phyloP scores from a whole-genome alignment of 2,888 invertebrate genomes.

The Pammene aurita region DNA sequence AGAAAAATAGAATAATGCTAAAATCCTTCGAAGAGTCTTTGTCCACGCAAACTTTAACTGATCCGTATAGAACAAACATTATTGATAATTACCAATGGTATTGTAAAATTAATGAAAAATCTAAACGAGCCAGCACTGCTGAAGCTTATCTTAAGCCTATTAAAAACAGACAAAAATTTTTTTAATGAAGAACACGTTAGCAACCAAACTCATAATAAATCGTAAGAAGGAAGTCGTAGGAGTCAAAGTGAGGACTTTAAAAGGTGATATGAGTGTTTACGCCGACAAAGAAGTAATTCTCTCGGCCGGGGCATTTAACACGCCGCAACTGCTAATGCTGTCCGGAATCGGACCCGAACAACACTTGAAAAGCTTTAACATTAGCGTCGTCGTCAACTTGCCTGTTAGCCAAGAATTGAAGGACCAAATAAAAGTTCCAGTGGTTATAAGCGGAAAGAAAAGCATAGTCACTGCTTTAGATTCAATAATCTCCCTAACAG shows the following conservation, averaged over 20 bases:
- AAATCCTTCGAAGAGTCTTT: slow-evolving; percentile 16
- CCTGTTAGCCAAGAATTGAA: slow-evolving; percentile 32
- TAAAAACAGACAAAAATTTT: slow-evolving; percentile 46
- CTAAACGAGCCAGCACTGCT: slow-evolving; percentile 31
- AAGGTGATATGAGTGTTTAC: slow-evolving; percentile 32
- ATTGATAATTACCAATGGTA: slow-evolving; percentile 18
- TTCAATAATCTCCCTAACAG: slow-evolving; percentile 2
- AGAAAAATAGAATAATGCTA: slow-evolving; percentile 63
- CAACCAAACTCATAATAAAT: slow-evolving; percentile 45
- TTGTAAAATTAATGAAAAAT: slow-evolving; percentile 17
- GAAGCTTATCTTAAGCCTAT: slow-evolving; percentile 36
- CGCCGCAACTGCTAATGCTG: slow-evolving; percentile 37
- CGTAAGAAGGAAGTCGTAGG: slow-evolving; percentile 45
- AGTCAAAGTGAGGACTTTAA: slow-evolving; percentile 39
- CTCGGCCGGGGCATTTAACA: slow-evolving; percentile 31
- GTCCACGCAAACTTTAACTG: slow-evolving; percentile 16
- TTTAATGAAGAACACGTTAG: slow-evolving; percentile 47
- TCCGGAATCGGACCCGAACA: slow-evolving; percentile 37
- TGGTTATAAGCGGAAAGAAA: slow-evolving; percentile 17
- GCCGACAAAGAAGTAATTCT: slow-evolving; percentile 28
- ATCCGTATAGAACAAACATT: slow-evolving; percentile 15
- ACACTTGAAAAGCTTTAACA: slow-evolving; percentile 19
- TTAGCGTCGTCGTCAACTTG: slow-evolving; percentile 26
- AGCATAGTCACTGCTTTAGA: slow-evolving; percentile 18
- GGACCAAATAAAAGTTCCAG: slow-evolving; percentile 31